A percentile compares a stretch with the other conserved stretches of the same genome.
Evolutionary conservation across 1,140 invertebrate species (phyloP).

Genomic region (Olivierus martensii): DNA sequence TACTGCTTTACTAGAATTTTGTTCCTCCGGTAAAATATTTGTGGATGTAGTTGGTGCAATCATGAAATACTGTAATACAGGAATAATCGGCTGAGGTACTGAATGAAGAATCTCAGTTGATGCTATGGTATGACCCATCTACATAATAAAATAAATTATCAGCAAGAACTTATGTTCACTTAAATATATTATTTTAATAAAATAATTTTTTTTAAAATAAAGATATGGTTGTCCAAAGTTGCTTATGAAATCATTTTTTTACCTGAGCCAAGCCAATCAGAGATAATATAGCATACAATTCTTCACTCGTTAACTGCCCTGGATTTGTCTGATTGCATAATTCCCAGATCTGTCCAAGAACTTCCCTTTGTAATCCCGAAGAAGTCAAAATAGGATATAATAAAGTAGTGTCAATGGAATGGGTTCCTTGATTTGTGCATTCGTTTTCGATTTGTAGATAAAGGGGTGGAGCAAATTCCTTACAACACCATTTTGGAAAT

Average conservation of each 20-base stretch:
- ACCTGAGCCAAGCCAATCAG: conserved; percentile 47
- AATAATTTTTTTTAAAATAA: too few species aligned
- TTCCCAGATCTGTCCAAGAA: conserved; percentile 47
- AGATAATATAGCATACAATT: conserved; percentile 44
- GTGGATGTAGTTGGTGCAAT: not conserved
- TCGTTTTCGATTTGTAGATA: conserved; percentile 4
- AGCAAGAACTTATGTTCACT: too few species aligned
- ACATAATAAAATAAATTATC: too few species aligned
- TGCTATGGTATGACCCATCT: too few species aligned
- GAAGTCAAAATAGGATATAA: conserved; percentile 45
- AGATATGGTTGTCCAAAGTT: too few species aligned
- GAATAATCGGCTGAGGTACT: not conserved
- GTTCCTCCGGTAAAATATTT: too few species aligned
- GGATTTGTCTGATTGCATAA: conserved; percentile 43
- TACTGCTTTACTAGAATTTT: too few species aligned
- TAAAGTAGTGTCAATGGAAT: conserved; percentile 41
- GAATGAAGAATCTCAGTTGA: not conserved
- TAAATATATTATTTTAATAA: too few species aligned
- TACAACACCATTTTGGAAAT: conserved; percentile 12
- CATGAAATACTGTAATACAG: not conserved
- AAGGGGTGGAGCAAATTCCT: conserved; percentile 7
- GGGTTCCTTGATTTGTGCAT: conserved; percentile 21
- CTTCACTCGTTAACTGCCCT: conserved; percentile 43
- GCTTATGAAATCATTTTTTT: too few species aligned
- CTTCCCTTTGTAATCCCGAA: conserved; percentile 42